Base-by-base conservation (phyloP, 2,888 invertebrate genomes). In the Drepana falcataria region DNA sequence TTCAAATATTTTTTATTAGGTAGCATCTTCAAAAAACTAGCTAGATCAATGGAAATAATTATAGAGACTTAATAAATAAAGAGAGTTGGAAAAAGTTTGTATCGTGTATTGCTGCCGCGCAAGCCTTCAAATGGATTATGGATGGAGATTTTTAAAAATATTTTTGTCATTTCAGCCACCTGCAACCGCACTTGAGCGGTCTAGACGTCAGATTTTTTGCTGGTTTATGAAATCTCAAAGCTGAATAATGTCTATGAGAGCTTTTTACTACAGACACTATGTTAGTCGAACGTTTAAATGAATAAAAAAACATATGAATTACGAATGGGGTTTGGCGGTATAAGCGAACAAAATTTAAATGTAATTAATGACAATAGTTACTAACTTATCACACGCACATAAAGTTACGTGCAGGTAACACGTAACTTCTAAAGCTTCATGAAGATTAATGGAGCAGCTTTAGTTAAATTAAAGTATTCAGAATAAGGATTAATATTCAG, bases 401-500 rank as follows among this genome's bases (percentile, higher is more conserved):
- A 7, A 41, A 41, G 7, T 41, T 41, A 66, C 63, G 59, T 57
- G 54, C 59, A 57, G 59, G 64, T 57, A 51, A 53, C 53, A 53
- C 63, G 40, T 60, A 66, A 63, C 60, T 64, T 60, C 21, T 21
- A 21, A 21, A 21, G 58, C 59, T 68, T 73, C 65, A 83, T 83
- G 79, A 71, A 83, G 77, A 85, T 87, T 83, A 81, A 86, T 85
- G 79, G 65, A 74, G 75, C 73, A 67, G 68, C 74, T 75, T 72
- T 71, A 71, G 71, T 74, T 65, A 68, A 68, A 74, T 77, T 73
- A 77, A 76, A 83, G 73, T 76, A 72, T 81, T 79, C 75, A 74
- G 75, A 82, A 82, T 76, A 61, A 77, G 80, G 80, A 87, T 85
- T 87, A 85, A 87, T 87, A 83, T 78, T 81, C 78, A 72, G 73